Percentiles rank a stretch among this genome's conserved stretches.
Conservation (phyloP, 2,113 vertebrate species). For the Lethenteron camtschaticum region DNA sequence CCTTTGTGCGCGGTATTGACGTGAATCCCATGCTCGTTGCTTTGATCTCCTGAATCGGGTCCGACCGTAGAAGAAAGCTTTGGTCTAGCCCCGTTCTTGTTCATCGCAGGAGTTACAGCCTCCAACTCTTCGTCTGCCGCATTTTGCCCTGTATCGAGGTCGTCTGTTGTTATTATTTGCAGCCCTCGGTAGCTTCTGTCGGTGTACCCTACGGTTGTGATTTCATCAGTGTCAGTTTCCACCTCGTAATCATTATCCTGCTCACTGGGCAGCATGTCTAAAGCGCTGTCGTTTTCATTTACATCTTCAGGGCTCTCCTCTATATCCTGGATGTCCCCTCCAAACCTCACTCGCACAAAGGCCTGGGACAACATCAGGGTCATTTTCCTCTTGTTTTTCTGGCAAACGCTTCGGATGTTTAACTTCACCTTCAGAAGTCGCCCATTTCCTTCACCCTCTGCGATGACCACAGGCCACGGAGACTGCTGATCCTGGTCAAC, state of each 20-base stretch:
- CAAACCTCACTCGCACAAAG: background rate
- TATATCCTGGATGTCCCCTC: background rate
- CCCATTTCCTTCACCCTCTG: constrained; percentile 4
- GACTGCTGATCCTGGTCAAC: constrained; percentile 2
- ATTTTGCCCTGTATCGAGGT: background rate
- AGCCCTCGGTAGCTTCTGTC: background rate
- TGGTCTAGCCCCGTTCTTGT: background rate
- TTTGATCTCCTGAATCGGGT: background rate
- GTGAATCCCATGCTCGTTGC: background rate
- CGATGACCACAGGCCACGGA: constrained; percentile 1
- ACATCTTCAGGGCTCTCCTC: background rate
- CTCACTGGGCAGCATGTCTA: background rate
- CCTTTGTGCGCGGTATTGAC: background rate
- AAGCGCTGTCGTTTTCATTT: background rate
- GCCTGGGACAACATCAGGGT: background rate
- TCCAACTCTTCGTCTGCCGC: background rate
- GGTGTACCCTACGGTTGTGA: background rate
- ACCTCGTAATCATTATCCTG: background rate
- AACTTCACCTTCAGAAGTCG: background rate
- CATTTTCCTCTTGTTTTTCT: constrained; percentile 1
- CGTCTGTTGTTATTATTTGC: too few relatives aligned
- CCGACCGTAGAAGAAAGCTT: background rate
- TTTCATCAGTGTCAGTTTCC: background rate
- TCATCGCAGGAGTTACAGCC: background rate
- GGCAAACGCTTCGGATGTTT: background rate